Conservation (phyloP, 2,888 invertebrate genomes). For the Rotaria magnacalcarata region DNA sequence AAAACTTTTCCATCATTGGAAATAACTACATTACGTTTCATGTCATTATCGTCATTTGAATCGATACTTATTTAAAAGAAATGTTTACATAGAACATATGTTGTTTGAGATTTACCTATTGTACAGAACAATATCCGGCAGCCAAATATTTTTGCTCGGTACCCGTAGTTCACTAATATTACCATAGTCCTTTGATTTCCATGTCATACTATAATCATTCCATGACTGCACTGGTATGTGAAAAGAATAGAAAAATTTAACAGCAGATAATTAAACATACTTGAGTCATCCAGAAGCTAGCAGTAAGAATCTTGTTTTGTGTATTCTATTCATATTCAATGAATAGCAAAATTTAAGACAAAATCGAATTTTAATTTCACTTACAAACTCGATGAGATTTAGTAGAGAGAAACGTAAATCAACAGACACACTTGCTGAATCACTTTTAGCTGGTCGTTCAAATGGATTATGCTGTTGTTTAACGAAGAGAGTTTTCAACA, state of each 20-base stretch:
- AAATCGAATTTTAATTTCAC: not conserved
- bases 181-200: no score
- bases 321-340: not conserved
- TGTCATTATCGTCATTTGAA: no score
- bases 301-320: not conserved
- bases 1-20: no score
- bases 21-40: no score
- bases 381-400: not conserved
- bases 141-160: no score
- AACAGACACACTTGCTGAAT: not conserved
- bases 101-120: no score
- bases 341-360: not conserved
- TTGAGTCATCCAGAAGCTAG: not conserved
- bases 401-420: not conserved
- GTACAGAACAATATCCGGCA: no score
- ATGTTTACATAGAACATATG: no score
- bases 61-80: no score
- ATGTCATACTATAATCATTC: not conserved
- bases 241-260: not conserved
- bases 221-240: not conserved
- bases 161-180: no score
- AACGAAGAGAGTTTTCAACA: not conserved
- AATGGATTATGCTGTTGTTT: not conserved
- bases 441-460: slow-evolving; percentile 14
- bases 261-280: not conserved